phyloP scores from a whole-genome alignment of 2,888 invertebrate genomes.

The Leptinotarsa juncta region DNA sequence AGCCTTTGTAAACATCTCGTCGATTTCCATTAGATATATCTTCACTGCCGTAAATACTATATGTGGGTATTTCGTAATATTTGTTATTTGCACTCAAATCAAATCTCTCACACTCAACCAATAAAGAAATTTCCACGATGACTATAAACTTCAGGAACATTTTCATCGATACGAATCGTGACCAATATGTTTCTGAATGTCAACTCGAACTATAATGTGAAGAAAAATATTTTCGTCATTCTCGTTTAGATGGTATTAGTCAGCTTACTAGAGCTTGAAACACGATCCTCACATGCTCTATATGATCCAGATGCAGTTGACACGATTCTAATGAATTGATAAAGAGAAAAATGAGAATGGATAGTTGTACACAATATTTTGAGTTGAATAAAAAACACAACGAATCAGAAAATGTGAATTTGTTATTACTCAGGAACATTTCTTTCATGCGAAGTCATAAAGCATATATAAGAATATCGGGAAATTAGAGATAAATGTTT shows the following conservation, averaged over 20 bases:
- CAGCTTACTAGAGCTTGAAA: slow-evolving; percentile 44
- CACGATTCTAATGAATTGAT: slow-evolving; percentile 10
- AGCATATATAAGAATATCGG: too few species aligned
- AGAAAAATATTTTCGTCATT: slow-evolving; percentile 23
- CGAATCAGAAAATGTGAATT: too few species aligned
- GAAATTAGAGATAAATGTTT: too few species aligned
- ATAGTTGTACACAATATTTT: neutral
- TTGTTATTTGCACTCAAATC: neutral
- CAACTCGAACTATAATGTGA: slow-evolving; percentile 21
- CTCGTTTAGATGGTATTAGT: slow-evolving; percentile 28
- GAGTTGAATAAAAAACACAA: too few species aligned
- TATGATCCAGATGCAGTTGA: slow-evolving; percentile 23
- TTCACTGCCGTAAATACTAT: slow-evolving; percentile 31
- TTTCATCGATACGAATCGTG: slow-evolving; percentile 1
- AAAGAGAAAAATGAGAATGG: neutral
- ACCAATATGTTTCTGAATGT: slow-evolving; percentile 7
- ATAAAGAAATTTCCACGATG: neutral
- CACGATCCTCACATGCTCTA: slow-evolving; percentile 39
- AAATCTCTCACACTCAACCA: neutral
- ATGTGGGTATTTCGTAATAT: slow-evolving; percentile 12
- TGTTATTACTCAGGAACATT: too few species aligned
- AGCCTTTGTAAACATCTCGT: slow-evolving; percentile 10
- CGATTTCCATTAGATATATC: slow-evolving; percentile 31
- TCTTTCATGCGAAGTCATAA: too few species aligned
- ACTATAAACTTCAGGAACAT: slow-evolving; percentile 18